Base-by-base conservation (phyloP, 2,888 invertebrate species). In the Noctua pronuba region DNA sequence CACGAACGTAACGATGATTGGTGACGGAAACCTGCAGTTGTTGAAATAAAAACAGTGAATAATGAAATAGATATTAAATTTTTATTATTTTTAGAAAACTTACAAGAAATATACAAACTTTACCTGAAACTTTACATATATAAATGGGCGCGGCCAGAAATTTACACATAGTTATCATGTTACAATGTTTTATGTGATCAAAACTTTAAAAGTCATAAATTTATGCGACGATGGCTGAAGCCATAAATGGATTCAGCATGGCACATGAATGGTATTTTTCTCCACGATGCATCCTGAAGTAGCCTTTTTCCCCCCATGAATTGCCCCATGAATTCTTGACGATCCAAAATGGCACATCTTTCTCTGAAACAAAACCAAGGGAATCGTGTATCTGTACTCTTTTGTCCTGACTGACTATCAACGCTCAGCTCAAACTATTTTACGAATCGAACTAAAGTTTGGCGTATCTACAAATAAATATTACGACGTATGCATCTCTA, bases 201-300 rank as follows among this genome's bases (percentile, higher is more conserved):
- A 65, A 41, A 65, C 18, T 41, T 10, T 41, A 41, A 41, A n/a
- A 18, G 3, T 16, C 24, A 31, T 21, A 41, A 3, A 65, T 65
- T 44, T 75, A 81, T 35, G 60, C 66, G 21, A 82, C 65, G 4
- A 69, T 1, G 8, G 80, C 70, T 31, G 79, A 38, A 1, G 68
- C 24, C 68, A 88, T 80, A 0, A 0, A 0, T 0, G 4, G 0
- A 13, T 70, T 77, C 52, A 86, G 4, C 11, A 90, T 75, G 1
- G 62, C 55, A 55, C 90, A 90, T 0, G 89, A 66, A 28, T 70
- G 98, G 91, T 98, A 98, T 55, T 98, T 98, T 85, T 79, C 78
- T 7, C 86, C 82, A 4, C 99, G 97, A 91, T 98, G 98, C 97
- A 99, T 98, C 92, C 97, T 97, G 79, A 98, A 97, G 93, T 98